phyloP scores from a whole-genome alignment of 2,113 vertebrate genomes.

The Sapajus apella region DNA sequence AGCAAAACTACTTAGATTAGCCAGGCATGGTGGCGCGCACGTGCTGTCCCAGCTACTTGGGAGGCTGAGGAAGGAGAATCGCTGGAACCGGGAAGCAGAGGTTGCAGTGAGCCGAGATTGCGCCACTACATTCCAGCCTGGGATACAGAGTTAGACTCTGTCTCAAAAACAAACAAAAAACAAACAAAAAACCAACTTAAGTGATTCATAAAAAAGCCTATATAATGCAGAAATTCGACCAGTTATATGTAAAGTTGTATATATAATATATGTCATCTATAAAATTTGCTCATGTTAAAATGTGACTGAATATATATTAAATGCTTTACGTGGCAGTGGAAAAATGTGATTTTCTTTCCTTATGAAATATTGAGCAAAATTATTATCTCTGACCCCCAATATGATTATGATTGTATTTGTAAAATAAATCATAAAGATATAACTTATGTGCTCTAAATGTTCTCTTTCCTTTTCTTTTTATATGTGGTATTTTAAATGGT shows the following conservation, averaged over 20 bases:
- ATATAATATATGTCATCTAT: neutral
- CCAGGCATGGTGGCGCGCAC: no score
- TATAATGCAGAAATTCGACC: neutral
- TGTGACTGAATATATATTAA: conserved; percentile 56
- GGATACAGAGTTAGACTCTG: no score
- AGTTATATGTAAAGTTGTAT: neutral
- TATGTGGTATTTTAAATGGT: neutral
- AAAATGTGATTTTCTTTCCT: conserved; percentile 16
- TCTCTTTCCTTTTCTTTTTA: neutral
- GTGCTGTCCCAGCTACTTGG: no score
- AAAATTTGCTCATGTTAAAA: neutral
- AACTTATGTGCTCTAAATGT: neutral
- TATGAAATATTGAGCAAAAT: conserved; percentile 68
- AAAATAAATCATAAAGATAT: neutral
- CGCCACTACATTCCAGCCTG: no score
- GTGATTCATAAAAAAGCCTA: neutral
- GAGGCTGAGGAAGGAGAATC: no score
- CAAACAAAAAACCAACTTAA: neutral
- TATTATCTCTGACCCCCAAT: conserved; percentile 13
- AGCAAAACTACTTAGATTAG: no score
- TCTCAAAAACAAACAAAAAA: no score
- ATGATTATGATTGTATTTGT: conserved; percentile 8
- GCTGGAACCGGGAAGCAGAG: no score
- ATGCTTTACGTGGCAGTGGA: conserved; percentile 44
- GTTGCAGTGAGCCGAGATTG: no score